Evolutionary conservation across 2,888 invertebrate genomes (phyloP).

Genomic region (Gnatocerus cornutus): DNA sequence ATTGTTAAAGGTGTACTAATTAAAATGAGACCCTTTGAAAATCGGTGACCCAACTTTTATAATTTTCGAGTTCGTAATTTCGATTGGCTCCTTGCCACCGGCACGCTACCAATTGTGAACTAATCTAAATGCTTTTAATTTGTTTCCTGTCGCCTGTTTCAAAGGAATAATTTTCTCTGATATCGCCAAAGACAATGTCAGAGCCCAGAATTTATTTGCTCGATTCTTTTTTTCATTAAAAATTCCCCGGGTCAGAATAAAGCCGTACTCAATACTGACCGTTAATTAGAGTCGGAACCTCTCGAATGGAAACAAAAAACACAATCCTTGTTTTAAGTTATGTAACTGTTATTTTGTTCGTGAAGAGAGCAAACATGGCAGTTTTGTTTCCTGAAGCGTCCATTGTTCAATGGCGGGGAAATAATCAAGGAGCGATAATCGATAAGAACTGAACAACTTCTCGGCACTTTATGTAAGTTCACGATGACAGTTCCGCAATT

Average conservation of each 20-base stretch:
- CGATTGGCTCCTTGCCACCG: slow-evolving; percentile 51
- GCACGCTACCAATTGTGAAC: slow-evolving; percentile 48
- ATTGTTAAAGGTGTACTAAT: slow-evolving; percentile 30
- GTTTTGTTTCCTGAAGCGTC: slow-evolving; percentile 14
- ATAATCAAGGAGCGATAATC: slow-evolving; percentile 27
- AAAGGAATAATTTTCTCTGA: slow-evolving; percentile 57
- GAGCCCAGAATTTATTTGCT: slow-evolving; percentile 9
- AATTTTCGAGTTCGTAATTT: slow-evolving; percentile 44
- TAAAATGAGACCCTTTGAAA: slow-evolving; percentile 43
- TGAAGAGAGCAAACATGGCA: slow-evolving; percentile 17
- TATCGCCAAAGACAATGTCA: slow-evolving; percentile 54
- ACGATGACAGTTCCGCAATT: slow-evolving; percentile 25
- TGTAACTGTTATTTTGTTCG: slow-evolving; percentile 20
- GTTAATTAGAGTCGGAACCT: too few relatives aligned
- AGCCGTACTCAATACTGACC: not conserved
- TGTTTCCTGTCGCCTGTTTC: slow-evolving; percentile 56
- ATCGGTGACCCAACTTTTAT: slow-evolving; percentile 44
- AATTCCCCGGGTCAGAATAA: not conserved
- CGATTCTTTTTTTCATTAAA: slow-evolving; percentile 19
- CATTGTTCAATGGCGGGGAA: slow-evolving; percentile 32
- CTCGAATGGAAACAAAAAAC: too few relatives aligned
- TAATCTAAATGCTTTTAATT: slow-evolving; percentile 61
- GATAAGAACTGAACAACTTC: slow-evolving; percentile 29
- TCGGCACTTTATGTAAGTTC: slow-evolving; percentile 26
- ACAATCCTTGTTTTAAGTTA: not conserved